Evolutionary conservation across 2,888 invertebrate species (phyloP), one percentile per base, ranked within the genome.

Genomic region (Bruchidius siliquastri): DNA sequence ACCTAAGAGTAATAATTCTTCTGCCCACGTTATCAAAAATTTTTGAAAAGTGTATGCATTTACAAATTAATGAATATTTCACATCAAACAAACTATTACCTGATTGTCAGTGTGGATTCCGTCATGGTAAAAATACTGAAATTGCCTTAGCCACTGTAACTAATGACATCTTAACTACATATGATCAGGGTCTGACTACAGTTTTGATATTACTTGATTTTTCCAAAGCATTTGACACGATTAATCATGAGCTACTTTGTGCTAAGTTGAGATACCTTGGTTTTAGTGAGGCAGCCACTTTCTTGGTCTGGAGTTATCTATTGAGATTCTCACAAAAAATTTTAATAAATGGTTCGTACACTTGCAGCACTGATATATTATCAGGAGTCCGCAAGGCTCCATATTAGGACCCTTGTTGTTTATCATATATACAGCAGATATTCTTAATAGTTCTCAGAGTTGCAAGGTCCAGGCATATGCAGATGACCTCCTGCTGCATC

Each of bases 201-300:
- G n/a, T n/a, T n/a, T n/a, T n/a, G n/a, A 30, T 69, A 20, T 70
- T 69, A 49, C 69, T 72, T 21, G 72, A 72, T n/a, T 72, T 18
- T 22, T 72, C 72, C 0, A 72, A 72, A 69, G 72, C 72, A 0
- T 72, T 72, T 49, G 72, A 72, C 32, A 72, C 32, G 13, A 13
- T 72, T 10, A 69, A 72, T 22, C 72, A 72, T 18, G 20, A n/a
- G 4, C 22, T 72, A n/a, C 67, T 72, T 21, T 72, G 72, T 72
- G 49, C n/a, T 6, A 72, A 72, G 32, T 21, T 72, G 0, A 21
- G 10, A 13, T 72, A 72, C 21, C 49, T 32, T 72, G 72, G 69
- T 30, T 69, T 30, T 30, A 67, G 69, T 69, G 21, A n/a, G 8
- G 67, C 69, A 2, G 22, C 32, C 20, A 21, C 49, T n/a, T n/a